Conservation (phyloP, 2,888 invertebrate species). For the Drosophila kambysellisi region DNA sequence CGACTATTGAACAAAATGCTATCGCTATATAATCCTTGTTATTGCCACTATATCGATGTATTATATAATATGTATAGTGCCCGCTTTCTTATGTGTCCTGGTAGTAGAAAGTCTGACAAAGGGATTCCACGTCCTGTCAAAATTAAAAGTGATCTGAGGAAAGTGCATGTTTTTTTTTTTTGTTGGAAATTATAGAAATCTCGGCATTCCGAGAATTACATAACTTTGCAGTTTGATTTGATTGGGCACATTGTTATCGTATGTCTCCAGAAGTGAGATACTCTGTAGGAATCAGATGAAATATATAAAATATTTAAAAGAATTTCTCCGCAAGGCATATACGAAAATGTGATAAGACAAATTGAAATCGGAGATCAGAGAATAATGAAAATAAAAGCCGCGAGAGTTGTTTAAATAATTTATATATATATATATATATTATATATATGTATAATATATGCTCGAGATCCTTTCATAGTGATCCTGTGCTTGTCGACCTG, state of each 20-base stretch:
- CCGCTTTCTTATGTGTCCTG: neutral
- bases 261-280: neutral
- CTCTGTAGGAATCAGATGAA: neutral
- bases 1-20: slow-evolving; percentile 9
- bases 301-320: neutral
- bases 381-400: slow-evolving; percentile 15
- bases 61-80: slow-evolving; percentile 6
- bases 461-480: slow-evolving; percentile 1
- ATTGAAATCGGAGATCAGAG: slow-evolving; percentile 13
- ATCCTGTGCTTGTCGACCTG: slow-evolving; percentile 14
- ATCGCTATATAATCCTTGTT: slow-evolving; percentile 10
- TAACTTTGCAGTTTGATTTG: slow-evolving; percentile 8
- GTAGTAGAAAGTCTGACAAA: neutral
- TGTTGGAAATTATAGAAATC: slow-evolving; percentile 5
- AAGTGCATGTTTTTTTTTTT: neutral
- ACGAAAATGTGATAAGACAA: slow-evolving; percentile 29
- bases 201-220: slow-evolving; percentile 21
- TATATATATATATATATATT: neutral
- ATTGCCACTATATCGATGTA: slow-evolving; percentile 16
- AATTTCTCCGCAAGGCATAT: slow-evolving; percentile 4
- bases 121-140: neutral
- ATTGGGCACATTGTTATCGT: neutral
- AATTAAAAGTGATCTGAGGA: neutral
- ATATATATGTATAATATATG: neutral
- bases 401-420: slow-evolving; percentile 3